Evolutionary conservation across 2,888 invertebrate species (phyloP).

Genomic region (Phalera bucephala): DNA sequence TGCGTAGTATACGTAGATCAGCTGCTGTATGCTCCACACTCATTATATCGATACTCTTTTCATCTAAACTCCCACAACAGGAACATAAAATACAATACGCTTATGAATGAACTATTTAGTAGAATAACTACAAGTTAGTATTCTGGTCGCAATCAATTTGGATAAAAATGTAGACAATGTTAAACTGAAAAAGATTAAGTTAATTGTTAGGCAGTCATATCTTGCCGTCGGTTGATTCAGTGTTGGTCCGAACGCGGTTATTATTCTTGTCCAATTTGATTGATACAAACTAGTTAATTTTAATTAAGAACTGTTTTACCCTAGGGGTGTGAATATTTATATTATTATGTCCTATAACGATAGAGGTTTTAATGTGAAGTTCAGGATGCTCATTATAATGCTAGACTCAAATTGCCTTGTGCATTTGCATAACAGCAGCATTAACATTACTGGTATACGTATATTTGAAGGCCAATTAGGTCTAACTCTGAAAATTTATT

Average conservation of each 20-base stretch:
- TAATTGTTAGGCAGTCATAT: too few species aligned
- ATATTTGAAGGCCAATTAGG: neutral
- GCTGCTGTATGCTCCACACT: slow-evolving; percentile 19
- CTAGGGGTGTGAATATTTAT: too few species aligned
- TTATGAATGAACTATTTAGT: slow-evolving; percentile 45
- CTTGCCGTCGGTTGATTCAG: too few species aligned
- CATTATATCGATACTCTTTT: slow-evolving; percentile 43
- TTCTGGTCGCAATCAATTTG: too few species aligned
- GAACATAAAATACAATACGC: slow-evolving; percentile 52
- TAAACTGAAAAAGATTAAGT: too few species aligned
- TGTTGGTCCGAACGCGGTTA: too few species aligned
- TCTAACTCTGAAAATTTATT: neutral
- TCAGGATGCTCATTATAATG: slow-evolving; percentile 78
- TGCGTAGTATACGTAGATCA: slow-evolving; percentile 16
- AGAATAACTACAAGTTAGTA: slow-evolving; percentile 2
- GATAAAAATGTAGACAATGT: too few species aligned
- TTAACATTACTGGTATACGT: neutral
- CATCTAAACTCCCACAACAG: slow-evolving; percentile 55
- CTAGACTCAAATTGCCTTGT: slow-evolving; percentile 47
- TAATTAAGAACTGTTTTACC: too few species aligned
- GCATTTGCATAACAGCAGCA: slow-evolving; percentile 30
- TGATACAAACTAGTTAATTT: too few species aligned
- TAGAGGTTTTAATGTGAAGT: slow-evolving; percentile 44
- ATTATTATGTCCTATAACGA: too few species aligned
- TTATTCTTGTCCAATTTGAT: too few species aligned